Evolutionary conservation across 1,140 invertebrate genomes (phyloP).

Genomic region (Drosophila sulfurigaster): DNA sequence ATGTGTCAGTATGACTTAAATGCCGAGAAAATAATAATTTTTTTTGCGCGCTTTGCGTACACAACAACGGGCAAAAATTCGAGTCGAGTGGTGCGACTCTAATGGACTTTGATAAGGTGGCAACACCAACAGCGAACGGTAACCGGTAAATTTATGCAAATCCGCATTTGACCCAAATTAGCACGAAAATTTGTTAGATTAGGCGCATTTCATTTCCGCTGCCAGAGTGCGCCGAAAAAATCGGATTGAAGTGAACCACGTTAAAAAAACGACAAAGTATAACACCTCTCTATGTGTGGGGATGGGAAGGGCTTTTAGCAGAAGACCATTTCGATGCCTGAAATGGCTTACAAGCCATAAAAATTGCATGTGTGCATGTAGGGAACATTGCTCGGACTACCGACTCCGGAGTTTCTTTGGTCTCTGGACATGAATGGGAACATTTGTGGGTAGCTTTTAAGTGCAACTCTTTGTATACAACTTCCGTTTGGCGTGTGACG

Average conservation of each 20-base stretch:
- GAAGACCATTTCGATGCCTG: conserved; percentile 56
- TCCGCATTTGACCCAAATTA: conserved; percentile 81
- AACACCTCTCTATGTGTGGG: conserved; percentile 23
- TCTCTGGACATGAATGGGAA: conserved; percentile 64
- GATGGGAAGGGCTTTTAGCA: conserved; percentile 30
- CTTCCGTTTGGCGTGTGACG: conserved; percentile 81
- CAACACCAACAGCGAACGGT: conserved; percentile 55
- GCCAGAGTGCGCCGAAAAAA: conserved; percentile 40
- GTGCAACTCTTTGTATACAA: conserved; percentile 84
- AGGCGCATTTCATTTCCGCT: conserved; percentile 74
- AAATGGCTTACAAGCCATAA: conserved; percentile 74
- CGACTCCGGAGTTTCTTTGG: background rate
- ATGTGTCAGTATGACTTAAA: conserved; percentile 82
- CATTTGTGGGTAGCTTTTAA: conserved; percentile 70
- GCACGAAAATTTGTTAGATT: conserved; percentile 83
- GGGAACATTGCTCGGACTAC: background rate
- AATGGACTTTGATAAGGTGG: conserved; percentile 82
- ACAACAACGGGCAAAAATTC: conserved; percentile 42
- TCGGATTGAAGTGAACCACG: conserved; percentile 10
- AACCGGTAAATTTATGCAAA: conserved; percentile 74
- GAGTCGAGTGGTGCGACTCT: conserved; percentile 58
- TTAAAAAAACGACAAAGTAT: conserved; percentile 1
- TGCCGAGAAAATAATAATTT: conserved; percentile 73
- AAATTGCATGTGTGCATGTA: conserved; percentile 75
- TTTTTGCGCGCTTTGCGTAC: background rate